Evolutionary conservation across 2,888 invertebrate species (phyloP), one percentile per base, ranked within the genome.

Genomic region (Lomographa bimaculata): DNA sequence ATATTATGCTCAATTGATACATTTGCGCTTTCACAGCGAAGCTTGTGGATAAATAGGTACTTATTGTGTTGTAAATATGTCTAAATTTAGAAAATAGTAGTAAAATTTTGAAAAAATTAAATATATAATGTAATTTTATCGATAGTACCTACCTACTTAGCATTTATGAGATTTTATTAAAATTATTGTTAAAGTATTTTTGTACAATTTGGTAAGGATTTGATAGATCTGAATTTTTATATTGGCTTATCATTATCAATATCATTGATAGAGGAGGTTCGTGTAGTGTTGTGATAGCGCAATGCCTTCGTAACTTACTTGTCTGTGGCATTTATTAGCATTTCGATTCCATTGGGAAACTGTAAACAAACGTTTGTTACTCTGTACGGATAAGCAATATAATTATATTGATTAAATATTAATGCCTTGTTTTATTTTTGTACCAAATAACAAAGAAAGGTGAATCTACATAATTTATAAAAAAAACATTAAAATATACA

Each of bases 361-460:
- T 77, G 68, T 72, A 69, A 73, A 82, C 74, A 71, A 75, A 74
- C 75, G 68, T 60, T 81, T 87, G 86, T 87, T 87, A 83, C 76
- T 82, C 78, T 81, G 77, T 87, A 86, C 73, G 82, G 83, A 81
- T 89, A 89, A 87, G 87, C 87, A 87, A 89, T 89, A 89, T 89
- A n/a, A n/a, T n/a, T n/a, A 87, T 85, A 78, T 79, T 77, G 70
- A 85, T 81, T 83, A 79, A 85, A 76, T 40, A 58, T 65, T 50
- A 27, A 39, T 52, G 30, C 50, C 43, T 68, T 49, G 54, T 71
- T 64, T 71, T 40, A 63, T 57, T 68, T 30, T 24, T n/a, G n/a
- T n/a, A n/a, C n/a, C n/a, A n/a, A n/a, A n/a, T n/a, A n/a, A n/a
- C n/a, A n/a, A n/a, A n/a, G n/a, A n/a, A n/a, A n/a, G n/a, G n/a